Evolutionary conservation across 2,797 vertebrate species (phyloP).

Genomic region (Taenioides sp.): DNA sequence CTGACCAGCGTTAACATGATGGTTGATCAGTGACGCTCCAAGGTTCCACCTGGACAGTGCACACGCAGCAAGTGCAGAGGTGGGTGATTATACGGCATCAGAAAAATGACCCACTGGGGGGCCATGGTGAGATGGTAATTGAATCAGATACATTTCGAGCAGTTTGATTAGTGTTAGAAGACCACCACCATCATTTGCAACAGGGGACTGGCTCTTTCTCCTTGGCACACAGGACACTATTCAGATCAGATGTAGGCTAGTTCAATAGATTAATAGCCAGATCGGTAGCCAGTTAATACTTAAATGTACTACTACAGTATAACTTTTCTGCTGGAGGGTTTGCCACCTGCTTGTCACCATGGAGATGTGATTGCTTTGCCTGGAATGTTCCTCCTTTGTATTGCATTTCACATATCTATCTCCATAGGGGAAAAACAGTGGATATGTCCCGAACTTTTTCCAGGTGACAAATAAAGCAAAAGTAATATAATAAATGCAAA

Average conservation of each 20-base stretch:
- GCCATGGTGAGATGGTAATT: slow-evolving; percentile 31
- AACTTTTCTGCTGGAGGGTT: too few species aligned
- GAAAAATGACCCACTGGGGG: slow-evolving; percentile 52
- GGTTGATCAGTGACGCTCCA: slow-evolving; percentile 35
- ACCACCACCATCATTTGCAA: background rate
- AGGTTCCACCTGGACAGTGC: slow-evolving; percentile 33
- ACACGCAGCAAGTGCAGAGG: slow-evolving; percentile 44
- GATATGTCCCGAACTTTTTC: background rate
- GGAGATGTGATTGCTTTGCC: background rate
- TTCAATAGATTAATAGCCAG: background rate
- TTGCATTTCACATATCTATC: background rate
- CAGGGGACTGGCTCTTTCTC: background rate
- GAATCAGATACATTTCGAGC: slow-evolving; percentile 21
- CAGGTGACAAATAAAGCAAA: background rate
- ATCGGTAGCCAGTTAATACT: too few species aligned
- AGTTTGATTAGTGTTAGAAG: slow-evolving; percentile 28
- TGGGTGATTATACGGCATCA: slow-evolving; percentile 45
- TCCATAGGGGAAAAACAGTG: background rate
- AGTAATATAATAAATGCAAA: background rate
- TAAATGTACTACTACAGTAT: too few species aligned
- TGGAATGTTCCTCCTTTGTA: background rate
- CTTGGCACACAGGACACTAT: background rate
- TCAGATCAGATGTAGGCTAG: background rate
- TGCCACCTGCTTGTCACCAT: background rate
- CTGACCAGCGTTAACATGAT: slow-evolving; percentile 28